A percentile compares a stretch with the other conserved stretches of the same genome.
Evolutionary conservation across 2,888 invertebrate species (phyloP).

Genomic region (Volucella bombylans): DNA sequence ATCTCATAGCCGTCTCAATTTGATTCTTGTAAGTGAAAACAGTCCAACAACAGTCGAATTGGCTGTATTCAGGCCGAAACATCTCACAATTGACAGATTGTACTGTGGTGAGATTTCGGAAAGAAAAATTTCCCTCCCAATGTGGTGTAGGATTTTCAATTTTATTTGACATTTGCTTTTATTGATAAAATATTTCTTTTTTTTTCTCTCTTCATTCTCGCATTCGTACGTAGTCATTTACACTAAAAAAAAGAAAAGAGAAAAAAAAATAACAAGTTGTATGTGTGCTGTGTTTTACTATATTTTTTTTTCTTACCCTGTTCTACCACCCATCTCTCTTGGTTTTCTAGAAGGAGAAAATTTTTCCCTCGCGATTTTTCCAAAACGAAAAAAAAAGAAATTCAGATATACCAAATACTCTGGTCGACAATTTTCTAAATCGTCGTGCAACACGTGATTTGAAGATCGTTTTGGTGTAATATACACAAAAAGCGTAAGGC

Average conservation of each 20-base stretch:
- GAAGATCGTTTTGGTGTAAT: constrained; percentile 51
- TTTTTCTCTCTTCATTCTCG: constrained; percentile 33
- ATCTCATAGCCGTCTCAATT: constrained; percentile 8
- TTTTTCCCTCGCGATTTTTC: constrained; percentile 71
- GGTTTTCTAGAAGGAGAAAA: constrained; percentile 58
- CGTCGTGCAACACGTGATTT: constrained; percentile 72
- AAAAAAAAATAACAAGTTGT: constrained; percentile 28
- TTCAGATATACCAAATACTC: constrained; percentile 26
- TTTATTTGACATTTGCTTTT: constrained; percentile 59
- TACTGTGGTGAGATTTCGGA: constrained; percentile 40
- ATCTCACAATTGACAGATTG: constrained; percentile 27
- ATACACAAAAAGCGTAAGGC: constrained; percentile 60
- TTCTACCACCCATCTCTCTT: constrained; percentile 35
- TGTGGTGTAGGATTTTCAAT: constrained; percentile 24
- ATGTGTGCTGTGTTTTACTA: constrained; percentile 30
- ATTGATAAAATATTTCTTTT: constrained; percentile 59
- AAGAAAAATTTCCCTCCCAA: constrained; percentile 38
- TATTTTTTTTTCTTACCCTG: constrained; percentile 42
- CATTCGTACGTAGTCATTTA: constrained; percentile 23
- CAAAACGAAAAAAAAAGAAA: constrained; percentile 31
- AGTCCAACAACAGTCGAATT: not conserved
- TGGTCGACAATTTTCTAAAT: constrained; percentile 42
- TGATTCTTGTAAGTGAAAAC: not conserved
- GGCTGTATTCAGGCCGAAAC: not conserved
- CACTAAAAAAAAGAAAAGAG: not conserved